phyloP scores from a whole-genome alignment of 2,797 vertebrate genomes.

The Cirrhinus mrigala region DNA sequence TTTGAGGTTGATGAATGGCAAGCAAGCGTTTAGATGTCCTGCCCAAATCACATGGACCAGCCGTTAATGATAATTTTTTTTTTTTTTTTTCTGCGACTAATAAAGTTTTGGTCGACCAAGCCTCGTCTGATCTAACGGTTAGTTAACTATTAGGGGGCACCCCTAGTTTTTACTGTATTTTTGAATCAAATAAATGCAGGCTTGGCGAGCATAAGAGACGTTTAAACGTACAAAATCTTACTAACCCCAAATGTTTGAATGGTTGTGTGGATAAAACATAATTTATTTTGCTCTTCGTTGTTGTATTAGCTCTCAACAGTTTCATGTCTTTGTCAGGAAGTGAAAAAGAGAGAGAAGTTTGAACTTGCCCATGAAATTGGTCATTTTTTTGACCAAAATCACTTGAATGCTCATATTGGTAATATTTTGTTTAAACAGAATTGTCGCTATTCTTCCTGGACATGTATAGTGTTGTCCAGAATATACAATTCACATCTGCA shows the following conservation, averaged over 20 bases:
- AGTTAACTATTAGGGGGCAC: too few relatives aligned
- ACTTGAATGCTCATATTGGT: not conserved
- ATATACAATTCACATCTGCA: conserved; percentile 6
- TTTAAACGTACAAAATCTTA: not conserved
- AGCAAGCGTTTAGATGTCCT: too few relatives aligned
- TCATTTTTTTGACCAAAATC: not conserved
- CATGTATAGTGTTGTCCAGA: not conserved
- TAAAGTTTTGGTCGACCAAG: too few relatives aligned
- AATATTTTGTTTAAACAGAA: not conserved
- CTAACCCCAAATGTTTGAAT: not conserved
- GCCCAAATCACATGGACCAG: too few relatives aligned
- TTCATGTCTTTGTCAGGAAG: not conserved
- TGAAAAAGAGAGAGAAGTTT: not conserved
- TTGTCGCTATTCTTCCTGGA: not conserved
- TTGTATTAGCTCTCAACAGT: not conserved
- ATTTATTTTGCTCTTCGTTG: not conserved
- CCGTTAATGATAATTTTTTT: too few relatives aligned
- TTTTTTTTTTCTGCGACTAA: too few relatives aligned
- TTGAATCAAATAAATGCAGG: not conserved
- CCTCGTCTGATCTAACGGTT: too few relatives aligned
- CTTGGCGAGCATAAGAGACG: not conserved
- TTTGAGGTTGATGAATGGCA: too few relatives aligned
- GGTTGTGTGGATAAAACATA: not conserved
- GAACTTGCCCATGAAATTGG: not conserved
- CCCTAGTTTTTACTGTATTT: not conserved